Percentiles rank a stretch among this genome's conserved stretches.
Evolutionary conservation across 2,113 vertebrate genomes (phyloP).

Genomic region (Cephalophus harveyi): DNA sequence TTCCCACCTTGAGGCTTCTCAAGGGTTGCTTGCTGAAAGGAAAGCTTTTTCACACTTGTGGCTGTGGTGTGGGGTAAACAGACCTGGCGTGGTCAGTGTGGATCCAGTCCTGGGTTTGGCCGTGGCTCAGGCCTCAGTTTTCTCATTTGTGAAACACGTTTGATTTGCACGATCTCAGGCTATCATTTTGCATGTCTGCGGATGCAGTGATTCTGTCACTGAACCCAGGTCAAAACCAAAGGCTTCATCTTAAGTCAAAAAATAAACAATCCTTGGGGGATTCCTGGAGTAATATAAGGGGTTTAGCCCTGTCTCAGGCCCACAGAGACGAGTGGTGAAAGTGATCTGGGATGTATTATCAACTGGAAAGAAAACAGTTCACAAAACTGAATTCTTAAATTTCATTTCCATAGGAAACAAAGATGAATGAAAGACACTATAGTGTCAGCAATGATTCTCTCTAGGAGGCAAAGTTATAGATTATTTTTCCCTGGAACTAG

Average conservation of each 20-base stretch:
- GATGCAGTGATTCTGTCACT: background rate
- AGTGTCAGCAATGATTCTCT: background rate
- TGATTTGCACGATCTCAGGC: background rate
- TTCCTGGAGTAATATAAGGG: background rate
- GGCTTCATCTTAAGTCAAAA: background rate
- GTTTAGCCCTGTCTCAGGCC: background rate
- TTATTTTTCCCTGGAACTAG: background rate
- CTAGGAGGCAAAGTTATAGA: background rate
- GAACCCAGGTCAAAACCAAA: background rate
- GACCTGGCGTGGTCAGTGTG: accelerated
- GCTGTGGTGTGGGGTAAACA: background rate
- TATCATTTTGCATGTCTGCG: background rate
- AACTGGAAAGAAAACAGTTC: background rate
- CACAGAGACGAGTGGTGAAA: background rate
- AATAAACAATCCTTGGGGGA: accelerated
- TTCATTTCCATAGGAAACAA: background rate
- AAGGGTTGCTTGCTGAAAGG: background rate
- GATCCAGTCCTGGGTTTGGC: background rate
- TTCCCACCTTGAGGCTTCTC: background rate
- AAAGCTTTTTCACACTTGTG: background rate
- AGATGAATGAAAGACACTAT: background rate
- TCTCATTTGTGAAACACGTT: background rate
- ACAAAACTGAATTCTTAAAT: background rate
- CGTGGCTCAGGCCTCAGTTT: background rate
- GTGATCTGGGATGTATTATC: background rate